Evolutionary conservation across 2,113 vertebrate species (phyloP).

Genomic region (Lophura nycthemera): DNA sequence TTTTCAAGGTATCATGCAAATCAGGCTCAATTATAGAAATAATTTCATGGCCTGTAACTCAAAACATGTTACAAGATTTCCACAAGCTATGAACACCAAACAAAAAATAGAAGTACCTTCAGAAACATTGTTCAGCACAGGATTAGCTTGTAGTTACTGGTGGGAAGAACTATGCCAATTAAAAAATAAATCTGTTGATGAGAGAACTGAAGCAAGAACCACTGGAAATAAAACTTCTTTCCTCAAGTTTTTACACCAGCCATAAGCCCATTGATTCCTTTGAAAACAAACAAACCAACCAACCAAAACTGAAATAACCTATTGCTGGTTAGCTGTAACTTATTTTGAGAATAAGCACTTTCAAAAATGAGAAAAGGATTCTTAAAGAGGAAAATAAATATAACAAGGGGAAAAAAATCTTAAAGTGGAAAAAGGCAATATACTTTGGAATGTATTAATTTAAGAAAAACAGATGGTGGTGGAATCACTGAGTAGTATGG

Average conservation of each 20-base stretch:
- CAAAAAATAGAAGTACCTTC: not conserved
- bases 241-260: not conserved
- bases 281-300: not conserved
- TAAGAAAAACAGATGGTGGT: not conserved
- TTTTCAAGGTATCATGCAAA: conserved; percentile 15
- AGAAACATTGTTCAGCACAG: not conserved
- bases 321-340: not conserved
- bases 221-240: conserved; percentile 1
- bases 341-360: not conserved
- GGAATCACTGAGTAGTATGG: not conserved
- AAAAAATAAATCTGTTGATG: not conserved
- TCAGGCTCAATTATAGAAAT: not conserved
- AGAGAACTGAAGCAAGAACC: conserved; percentile 45
- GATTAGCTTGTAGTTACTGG: not conserved
- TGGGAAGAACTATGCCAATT: not conserved
- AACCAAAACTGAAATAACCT: not conserved
- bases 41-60: not conserved
- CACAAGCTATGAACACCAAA: not conserved
- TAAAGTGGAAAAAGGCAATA: not conserved
- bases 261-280: not conserved
- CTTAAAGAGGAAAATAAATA: not conserved
- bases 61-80: conserved; percentile 31
- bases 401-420: not conserved
- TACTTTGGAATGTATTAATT: not conserved
- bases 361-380: not conserved